Base-by-base conservation (phyloP, 1,140 invertebrate species). In the Rhyacophila brunnea region DNA sequence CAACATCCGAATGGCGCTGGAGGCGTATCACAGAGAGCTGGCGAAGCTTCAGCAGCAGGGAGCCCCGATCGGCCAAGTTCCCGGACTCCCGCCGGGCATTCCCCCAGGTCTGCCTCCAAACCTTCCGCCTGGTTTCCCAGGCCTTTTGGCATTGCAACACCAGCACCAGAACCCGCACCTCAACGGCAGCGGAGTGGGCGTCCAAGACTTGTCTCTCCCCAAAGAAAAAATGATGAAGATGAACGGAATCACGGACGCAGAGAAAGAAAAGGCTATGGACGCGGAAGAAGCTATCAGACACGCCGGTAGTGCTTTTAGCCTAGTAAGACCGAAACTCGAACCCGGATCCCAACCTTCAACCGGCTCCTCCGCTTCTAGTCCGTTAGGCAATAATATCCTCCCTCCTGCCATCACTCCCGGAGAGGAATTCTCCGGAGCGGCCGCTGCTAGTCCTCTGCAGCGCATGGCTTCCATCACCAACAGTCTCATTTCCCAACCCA, bases 391-490 rank as follows among this genome's bases (percentile, higher is more conserved):
- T 71, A 85, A 87, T 5, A 92, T 92, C 65, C 75, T 92, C 63
- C 91, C 90, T 46, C 90, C 89, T 0, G 87, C 87, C 1, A 85
- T 89, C 70, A 88, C 86, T 34, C 84, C 86, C 0, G 85, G 80
- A 45, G 90, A 92, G 62, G 91, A 92, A 70, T 90, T 91, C 62
- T 83, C 84, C 6, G 83, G 81, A 56, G 85, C 86, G 1, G 87
- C 90, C 1, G 89, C 90, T 1, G 92, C 91, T 1, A 96, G 93
- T 70, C 95, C 96, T 0, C 79, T 98, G 11, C 95, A 98, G 73
- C 80, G 95, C 66, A 98, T 98, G 94, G 95, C 96, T 47, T 96
- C 93, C 52, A 98, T 98, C 61, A 98, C 95, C 18, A 98, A 98
- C 71, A 95, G 94, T 51, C 80, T 97, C 60, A 94, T 96, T 68